Conservation (phyloP, 1,140 invertebrate genomes). For the Drosophila nannoptera region DNA sequence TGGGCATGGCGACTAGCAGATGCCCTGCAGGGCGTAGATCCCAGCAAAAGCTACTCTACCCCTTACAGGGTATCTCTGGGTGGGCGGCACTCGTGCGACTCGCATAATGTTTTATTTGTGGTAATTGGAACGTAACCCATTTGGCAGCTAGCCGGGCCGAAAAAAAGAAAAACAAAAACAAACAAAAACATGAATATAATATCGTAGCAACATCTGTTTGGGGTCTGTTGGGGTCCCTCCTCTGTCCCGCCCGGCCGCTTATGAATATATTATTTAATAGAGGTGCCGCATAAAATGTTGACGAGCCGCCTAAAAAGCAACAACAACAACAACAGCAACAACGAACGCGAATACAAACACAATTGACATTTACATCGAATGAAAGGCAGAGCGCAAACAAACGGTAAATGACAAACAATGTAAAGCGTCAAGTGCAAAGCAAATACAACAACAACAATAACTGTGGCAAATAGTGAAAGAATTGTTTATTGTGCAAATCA, state of each 20-base stretch:
- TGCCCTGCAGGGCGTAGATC: too few species aligned
- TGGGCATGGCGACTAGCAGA: neutral
- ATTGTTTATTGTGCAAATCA: slow-evolving; percentile 41
- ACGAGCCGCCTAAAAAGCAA: slow-evolving; percentile 5
- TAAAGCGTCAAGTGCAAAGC: slow-evolving; percentile 33
- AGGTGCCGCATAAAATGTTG: slow-evolving; percentile 50
- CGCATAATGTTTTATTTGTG: slow-evolving; percentile 34
- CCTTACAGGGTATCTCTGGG: neutral
- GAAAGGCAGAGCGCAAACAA: slow-evolving; percentile 33
- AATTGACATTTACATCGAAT: slow-evolving; percentile 71
- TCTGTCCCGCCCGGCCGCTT: neutral
- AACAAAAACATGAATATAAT: too few species aligned
- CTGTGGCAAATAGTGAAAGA: slow-evolving; percentile 50
- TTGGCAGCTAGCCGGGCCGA: slow-evolving; percentile 35
- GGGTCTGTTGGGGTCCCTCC: neutral
- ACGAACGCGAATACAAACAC: slow-evolving; percentile 31
- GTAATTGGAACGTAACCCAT: slow-evolving; percentile 70
- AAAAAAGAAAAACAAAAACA: slow-evolving; percentile 21
- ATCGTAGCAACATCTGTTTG: slow-evolving; percentile 33
- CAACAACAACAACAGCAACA: too few species aligned
- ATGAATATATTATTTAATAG: slow-evolving; percentile 25
- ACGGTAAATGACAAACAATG: slow-evolving; percentile 41
- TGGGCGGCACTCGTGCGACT: neutral
- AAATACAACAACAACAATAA: slow-evolving; percentile 14
- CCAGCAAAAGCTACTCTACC: too few species aligned